These are phyloP conservation scores for Abrostola triplasia DNA, from an alignment of 2,888 invertebrate genomes.

Conservation along the genomic window DNA sequence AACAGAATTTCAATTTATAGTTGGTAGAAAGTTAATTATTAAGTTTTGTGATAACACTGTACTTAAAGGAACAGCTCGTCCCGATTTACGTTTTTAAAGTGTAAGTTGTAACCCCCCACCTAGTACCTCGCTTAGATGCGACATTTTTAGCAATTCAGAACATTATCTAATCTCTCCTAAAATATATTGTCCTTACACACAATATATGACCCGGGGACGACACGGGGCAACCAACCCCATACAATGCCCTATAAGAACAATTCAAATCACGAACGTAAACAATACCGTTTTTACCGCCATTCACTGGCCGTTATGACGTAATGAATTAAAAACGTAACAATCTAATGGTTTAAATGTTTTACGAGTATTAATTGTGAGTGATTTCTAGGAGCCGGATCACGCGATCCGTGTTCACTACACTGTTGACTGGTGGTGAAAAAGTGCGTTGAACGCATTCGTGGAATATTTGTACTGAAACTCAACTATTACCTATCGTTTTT, in stretches of 20 bases:
- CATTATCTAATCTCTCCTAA: conserved; percentile 62
- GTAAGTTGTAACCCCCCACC: too few species aligned
- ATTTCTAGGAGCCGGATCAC: conserved; percentile 60
- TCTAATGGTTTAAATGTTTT: conserved; percentile 72
- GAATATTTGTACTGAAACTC: conserved; percentile 14
- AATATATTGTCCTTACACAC: conserved; percentile 59
- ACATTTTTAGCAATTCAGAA: conserved; percentile 39
- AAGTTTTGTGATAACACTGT: too few species aligned
- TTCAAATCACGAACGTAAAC: conserved; percentile 81
- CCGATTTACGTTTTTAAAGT: too few species aligned
- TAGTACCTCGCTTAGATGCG: conserved; percentile 6
- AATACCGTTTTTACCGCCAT: conserved; percentile 78
- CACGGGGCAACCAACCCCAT: conserved; percentile 31
- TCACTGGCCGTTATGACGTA: conserved; percentile 75
- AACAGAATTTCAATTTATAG: too few species aligned
- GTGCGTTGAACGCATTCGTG: conserved; percentile 30
- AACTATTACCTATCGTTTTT: too few species aligned
- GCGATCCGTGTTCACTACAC: conserved; percentile 51
- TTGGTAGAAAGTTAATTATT: too few species aligned
- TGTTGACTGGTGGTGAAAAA: conserved; percentile 37
- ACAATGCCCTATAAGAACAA: conserved; percentile 37
- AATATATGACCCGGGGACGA: conserved; percentile 51
- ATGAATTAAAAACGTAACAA: conserved; percentile 78
- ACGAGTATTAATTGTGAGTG: conserved; percentile 77
- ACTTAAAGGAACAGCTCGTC: too few species aligned